Percentiles rank a stretch among this genome's conserved stretches.
phyloP scores from a whole-genome alignment of 2,113 vertebrate genomes.

The Paratilapia polleni region DNA sequence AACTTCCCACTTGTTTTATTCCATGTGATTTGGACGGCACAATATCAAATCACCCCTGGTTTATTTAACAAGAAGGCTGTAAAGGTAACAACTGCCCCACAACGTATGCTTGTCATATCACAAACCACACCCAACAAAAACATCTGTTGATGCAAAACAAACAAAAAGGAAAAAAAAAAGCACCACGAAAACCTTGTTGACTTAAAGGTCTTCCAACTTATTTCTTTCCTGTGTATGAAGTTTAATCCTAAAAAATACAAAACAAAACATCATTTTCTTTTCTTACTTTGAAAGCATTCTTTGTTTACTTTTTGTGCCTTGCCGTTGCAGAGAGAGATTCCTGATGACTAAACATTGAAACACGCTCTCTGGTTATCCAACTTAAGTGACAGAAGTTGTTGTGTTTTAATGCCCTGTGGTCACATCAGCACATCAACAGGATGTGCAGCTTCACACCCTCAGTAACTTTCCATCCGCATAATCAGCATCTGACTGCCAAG shows the following conservation, averaged over 20 bases:
- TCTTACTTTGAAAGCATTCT: not conserved
- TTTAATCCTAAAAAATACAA: not conserved
- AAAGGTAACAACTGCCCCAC: not conserved
- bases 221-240: not conserved
- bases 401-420: conserved; percentile 46
- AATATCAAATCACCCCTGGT: conserved; percentile 10
- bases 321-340: conserved; percentile 14
- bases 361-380: not conserved
- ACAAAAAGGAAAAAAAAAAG: too few relatives aligned
- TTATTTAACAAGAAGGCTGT: not conserved
- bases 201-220: too few relatives aligned
- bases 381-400: not conserved
- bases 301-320: not conserved
- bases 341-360: conserved; percentile 33
- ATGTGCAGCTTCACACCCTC: conserved; percentile 17
- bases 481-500: not conserved
- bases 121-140: not conserved
- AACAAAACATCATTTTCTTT: too few relatives aligned
- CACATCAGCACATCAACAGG: conserved; percentile 29
- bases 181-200: not conserved
- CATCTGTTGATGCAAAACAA: conserved; percentile 22
- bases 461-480: conserved; percentile 30
- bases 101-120: not conserved
- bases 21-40: not conserved
- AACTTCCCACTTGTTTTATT: not conserved